These are phyloP conservation scores for Callaeas wilsoni DNA, from an alignment of 2,113 vertebrate genomes.

Conservation along the genomic window DNA sequence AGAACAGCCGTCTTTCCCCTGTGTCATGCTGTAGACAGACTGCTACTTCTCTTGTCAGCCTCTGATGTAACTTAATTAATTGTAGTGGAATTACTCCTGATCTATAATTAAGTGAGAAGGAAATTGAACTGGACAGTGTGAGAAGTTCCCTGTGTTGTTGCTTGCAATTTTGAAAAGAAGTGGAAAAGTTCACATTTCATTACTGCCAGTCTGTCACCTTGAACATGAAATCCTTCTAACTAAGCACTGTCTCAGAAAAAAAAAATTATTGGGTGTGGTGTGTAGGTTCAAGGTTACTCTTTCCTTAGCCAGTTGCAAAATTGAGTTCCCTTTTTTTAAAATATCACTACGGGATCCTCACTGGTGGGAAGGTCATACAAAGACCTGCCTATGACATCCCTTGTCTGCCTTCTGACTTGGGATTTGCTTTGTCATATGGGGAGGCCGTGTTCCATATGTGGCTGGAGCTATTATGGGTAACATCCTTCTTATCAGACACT, in stretches of 20 bases:
- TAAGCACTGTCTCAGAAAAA: neutral
- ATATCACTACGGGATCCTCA: neutral
- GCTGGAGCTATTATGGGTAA: neutral
- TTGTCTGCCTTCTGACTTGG: neutral
- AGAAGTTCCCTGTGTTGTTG: conserved; percentile 36
- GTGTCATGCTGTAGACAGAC: neutral
- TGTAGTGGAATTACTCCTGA: conserved; percentile 34
- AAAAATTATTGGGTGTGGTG: neutral
- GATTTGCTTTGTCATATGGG: neutral
- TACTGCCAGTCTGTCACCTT: conserved; percentile 3
- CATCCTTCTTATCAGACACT: neutral
- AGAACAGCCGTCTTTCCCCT: neutral
- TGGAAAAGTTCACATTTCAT: neutral
- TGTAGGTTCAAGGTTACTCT: neutral
- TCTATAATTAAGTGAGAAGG: conserved; percentile 44
- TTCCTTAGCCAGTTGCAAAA: neutral
- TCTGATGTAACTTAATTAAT: conserved; percentile 57
- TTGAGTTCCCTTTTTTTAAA: neutral
- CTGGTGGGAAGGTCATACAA: neutral
- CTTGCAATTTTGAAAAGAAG: conserved; percentile 1
- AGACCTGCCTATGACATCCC: neutral
- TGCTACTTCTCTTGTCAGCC: conserved; percentile 14
- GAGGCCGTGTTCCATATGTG: accelerated
- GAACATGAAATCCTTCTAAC: neutral
- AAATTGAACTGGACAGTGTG: conserved; percentile 52